phyloP scores from a whole-genome alignment of 2,113 vertebrate genomes.

The Chionis minor region DNA sequence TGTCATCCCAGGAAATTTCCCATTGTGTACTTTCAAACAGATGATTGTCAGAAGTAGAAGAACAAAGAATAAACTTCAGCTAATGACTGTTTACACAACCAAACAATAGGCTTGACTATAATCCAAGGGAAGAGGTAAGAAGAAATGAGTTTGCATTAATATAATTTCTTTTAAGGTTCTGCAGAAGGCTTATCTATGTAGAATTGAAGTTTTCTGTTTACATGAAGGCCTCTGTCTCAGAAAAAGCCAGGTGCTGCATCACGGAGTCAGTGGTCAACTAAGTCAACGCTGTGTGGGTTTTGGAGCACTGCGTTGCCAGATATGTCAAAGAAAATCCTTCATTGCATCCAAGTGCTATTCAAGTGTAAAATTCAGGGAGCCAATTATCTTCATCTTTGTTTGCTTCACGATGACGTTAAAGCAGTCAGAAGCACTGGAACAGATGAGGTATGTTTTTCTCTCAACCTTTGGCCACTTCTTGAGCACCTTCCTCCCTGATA shows the following conservation, averaged over 20 bases:
- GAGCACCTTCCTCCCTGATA: neutral
- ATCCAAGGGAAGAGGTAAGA: neutral
- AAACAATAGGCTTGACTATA: neutral
- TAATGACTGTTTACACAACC: neutral
- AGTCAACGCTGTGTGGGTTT: neutral
- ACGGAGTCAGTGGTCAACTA: neutral
- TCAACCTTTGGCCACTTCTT: neutral
- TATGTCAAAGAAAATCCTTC: neutral
- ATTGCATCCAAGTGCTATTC: neutral
- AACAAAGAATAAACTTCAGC: neutral
- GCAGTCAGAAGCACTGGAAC: neutral
- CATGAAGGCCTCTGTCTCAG: neutral
- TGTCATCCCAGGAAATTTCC: neutral
- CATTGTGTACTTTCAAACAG: neutral
- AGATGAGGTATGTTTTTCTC: neutral
- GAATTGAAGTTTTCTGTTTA: neutral
- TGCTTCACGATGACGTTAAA: neutral
- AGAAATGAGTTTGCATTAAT: neutral
- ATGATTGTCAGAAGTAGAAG: neutral
- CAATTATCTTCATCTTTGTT: neutral
- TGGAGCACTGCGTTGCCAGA: accelerated
- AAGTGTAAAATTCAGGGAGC: neutral
- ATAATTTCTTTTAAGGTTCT: neutral
- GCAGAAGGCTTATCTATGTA: neutral
- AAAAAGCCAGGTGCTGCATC: neutral